Evolutionary conservation across 1,140 invertebrate genomes (phyloP).

Genomic region (Oscheius sp.): DNA sequence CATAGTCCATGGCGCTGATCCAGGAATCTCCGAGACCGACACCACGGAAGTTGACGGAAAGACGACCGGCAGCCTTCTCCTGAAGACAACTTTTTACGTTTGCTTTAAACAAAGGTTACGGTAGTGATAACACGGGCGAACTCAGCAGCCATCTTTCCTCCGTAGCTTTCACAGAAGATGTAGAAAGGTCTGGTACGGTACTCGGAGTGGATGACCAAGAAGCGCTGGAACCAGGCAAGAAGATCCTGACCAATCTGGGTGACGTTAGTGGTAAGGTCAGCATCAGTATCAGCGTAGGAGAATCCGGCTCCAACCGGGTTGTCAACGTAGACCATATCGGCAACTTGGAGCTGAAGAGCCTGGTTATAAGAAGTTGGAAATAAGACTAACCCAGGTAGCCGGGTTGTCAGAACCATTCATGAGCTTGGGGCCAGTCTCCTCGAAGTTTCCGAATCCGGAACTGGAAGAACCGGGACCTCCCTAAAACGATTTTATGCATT

Average conservation of each 20-base stretch:
- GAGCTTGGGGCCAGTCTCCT: conserved; percentile 71
- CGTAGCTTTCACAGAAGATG: conserved; percentile 78
- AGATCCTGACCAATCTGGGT: conserved; percentile 74
- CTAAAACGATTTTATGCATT: neutral
- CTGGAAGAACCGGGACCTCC: conserved; percentile 71
- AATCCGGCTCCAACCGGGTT: conserved; percentile 85
- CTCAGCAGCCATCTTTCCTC: conserved; percentile 82
- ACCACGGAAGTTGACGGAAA: conserved; percentile 74
- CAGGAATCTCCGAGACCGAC: conserved; percentile 79
- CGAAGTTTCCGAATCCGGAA: conserved; percentile 76
- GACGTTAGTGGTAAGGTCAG: conserved; percentile 70
- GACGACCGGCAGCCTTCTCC: conserved; percentile 69
- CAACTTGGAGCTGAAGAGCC: conserved; percentile 60
- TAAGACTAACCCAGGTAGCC: conserved; percentile 37
- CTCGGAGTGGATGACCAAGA: conserved; percentile 65
- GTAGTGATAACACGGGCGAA: conserved; percentile 69
- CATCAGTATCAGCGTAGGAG: conserved; percentile 72
- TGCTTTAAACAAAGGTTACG: conserved; percentile 55
- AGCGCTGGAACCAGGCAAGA: conserved; percentile 70
- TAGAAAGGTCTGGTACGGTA: conserved; percentile 71
- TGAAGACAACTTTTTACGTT: conserved; percentile 51
- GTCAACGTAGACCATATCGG: conserved; percentile 81
- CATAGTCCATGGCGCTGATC: conserved; percentile 79
- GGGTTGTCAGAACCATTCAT: conserved; percentile 36
- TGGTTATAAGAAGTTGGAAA: neutral